Evolutionary conservation across 2,797 vertebrate species (phyloP), one percentile per base, ranked within the genome.

Genomic region (Pagetopsis macropterus): DNA sequence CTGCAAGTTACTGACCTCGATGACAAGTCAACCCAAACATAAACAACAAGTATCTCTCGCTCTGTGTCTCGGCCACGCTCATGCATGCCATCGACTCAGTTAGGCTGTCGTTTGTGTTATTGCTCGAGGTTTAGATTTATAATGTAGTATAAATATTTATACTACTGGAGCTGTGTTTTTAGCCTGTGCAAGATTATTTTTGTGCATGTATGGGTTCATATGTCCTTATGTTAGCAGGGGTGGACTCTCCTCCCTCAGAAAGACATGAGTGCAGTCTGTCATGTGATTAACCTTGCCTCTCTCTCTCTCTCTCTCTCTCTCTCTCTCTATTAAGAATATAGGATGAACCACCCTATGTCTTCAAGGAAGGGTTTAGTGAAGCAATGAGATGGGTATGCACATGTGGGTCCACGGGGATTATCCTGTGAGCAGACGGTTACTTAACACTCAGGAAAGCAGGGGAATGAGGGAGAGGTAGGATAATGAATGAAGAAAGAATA

Each of bases 11-110:
- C 65, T 85, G 89, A 91, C 86, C 84, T 57, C 51, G 49, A 79
- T 88, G 81, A 77, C 75, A 60, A 83, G 75, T 88, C 79, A 87
- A 85, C 78, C 85, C 67, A 84, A 82, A 87, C 76, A 86, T 21
- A 64, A 54, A 83, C 64, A 79, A 23, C 1, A 76, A 37, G 59
- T 56, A n/a, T 68, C 33, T 67, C 19, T 40, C 27, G 12, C 37
- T 7, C 15, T 48, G 19, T 59, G n/a, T 61, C 37, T 23, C 46
- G 31, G 14, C 52, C 45, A 54, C 50, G 71, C 37, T 57, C 19
- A 51, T 8, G 9, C 48, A 50, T 10, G 1, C 31, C 16, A 23
- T 9, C 7, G 9, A 72, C 19, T 68, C 45, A 63, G 21, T 55
- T n/a, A 31, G 23, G 33, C 27, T 52, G 41, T 27, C 45, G 37